Evolutionary conservation across 2,888 invertebrate species (phyloP).

Genomic region (Habrosyne pyritoides): DNA sequence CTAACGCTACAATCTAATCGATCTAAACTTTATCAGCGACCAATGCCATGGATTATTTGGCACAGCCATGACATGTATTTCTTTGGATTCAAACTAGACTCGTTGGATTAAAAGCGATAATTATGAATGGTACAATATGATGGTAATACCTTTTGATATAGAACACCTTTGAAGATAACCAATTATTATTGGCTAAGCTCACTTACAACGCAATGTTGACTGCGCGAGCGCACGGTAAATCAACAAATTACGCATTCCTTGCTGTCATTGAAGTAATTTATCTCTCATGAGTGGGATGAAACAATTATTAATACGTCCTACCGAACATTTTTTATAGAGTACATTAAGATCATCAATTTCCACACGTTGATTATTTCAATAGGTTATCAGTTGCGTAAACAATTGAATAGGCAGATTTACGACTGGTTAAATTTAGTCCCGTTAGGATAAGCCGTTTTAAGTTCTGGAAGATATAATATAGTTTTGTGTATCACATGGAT

Average conservation of each 20-base stretch:
- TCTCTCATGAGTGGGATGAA: conserved; percentile 22
- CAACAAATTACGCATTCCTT: conserved; percentile 54
- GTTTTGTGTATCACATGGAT: neutral
- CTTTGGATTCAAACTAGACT: conserved; percentile 35
- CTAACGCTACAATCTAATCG: neutral
- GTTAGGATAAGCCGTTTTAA: neutral
- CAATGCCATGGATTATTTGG: conserved; percentile 27
- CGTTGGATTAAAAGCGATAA: conserved; percentile 15
- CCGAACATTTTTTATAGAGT: conserved; percentile 22
- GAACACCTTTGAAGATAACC: conserved; percentile 56
- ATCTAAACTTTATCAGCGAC: neutral
- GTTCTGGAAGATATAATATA: neutral
- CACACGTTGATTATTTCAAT: neutral
- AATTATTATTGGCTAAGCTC: conserved; percentile 51
- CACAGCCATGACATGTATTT: conserved; percentile 38
- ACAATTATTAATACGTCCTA: neutral
- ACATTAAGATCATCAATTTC: neutral
- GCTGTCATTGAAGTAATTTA: conserved; percentile 56
- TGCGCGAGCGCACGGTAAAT: conserved; percentile 25
- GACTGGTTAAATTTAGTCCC: neutral
- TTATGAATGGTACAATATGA: conserved; percentile 35
- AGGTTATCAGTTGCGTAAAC: neutral
- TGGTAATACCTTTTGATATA: conserved; percentile 31
- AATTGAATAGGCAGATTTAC: neutral
- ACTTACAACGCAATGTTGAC: conserved; percentile 26